Evolutionary conservation across 2,888 invertebrate species (phyloP), one percentile per base, ranked within the genome.

Genomic region (Magallana nippona): DNA sequence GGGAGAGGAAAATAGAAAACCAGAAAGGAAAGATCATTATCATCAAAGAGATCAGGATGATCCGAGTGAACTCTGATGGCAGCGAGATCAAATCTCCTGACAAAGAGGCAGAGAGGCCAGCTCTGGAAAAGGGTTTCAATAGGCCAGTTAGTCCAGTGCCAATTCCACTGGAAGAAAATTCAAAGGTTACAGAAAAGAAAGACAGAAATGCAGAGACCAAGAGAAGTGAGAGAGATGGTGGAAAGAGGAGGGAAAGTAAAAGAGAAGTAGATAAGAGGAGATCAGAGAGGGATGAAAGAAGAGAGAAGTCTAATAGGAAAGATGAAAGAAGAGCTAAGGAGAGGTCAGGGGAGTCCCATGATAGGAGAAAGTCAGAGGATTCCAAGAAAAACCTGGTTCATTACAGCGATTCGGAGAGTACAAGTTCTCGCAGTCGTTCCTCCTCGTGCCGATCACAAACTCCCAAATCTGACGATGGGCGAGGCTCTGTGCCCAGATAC

Each of bases 11-110:
- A 55, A 71, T 82, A 10, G 82, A 82, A 71, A 71, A 82, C 55
- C 55, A 71, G 55, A 82, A 82, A 22, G 82, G 82, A 19, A 82
- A 82, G 56, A 82, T 82, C 17, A 82, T 82, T 15, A 82, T 82
- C 15, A 82, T 82, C 32, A 82, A 71, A 27, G 82, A 82, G 56
- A 63, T 82, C 13, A 60, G 60, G 32, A 60, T 81, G 81, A 82
- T 71, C 11, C 55, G 71, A 11, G 82, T 82, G 19, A 57, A 27
- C 58, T 57, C 55, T 17, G 56, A 82, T 55, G 63, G 56, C 11
- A 71, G 32, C 19, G 63, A 82, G 56, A 55, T 55, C 17, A 60
- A 81, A n/a, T 62, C 81, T 5, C 79, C 56, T 44, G 82, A 82
- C 17, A 27, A 27, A 15, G 82, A 71, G 15, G 15, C 55, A 27